Percentiles rank a stretch among this genome's conserved stretches.
These are phyloP conservation scores for Pocillopora grandis DNA, from an alignment of 92 coral and sea anemone species.

Conservation along the genomic window DNA sequence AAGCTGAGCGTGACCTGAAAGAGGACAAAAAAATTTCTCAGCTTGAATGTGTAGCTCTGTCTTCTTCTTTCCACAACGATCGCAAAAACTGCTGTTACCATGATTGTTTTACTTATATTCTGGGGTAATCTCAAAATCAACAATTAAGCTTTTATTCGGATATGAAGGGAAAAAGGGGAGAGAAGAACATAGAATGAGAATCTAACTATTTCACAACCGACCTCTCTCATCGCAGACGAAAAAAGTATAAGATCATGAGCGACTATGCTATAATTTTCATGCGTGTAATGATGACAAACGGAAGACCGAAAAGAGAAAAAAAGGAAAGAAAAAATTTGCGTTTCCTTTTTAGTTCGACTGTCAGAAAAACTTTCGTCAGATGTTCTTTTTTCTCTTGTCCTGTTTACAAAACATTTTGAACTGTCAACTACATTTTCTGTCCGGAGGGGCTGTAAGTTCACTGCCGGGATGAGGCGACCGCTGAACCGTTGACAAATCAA, in stretches of 20 bases:
- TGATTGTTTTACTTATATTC: background rate
- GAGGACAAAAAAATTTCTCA: background rate
- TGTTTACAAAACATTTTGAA: conserved; percentile 27
- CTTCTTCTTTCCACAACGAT: background rate
- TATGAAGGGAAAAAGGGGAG: background rate
- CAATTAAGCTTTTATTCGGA: background rate
- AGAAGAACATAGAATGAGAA: background rate
- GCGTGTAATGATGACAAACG: background rate
- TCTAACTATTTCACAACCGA: background rate
- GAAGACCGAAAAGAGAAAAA: background rate
- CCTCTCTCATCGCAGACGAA: background rate
- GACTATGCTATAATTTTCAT: background rate
- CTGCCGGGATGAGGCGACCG: background rate
- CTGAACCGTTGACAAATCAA: background rate
- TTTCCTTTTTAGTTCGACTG: background rate
- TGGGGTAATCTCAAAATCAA: background rate
- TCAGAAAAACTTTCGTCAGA: conserved; percentile 22
- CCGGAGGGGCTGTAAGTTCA: conserved; percentile 18
- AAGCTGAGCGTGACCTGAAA: background rate
- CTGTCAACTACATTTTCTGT: conserved; percentile 21
- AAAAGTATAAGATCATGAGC: background rate
- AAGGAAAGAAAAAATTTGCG: background rate
- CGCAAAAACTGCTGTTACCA: background rate
- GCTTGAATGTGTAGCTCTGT: background rate
- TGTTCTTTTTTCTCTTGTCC: conserved; percentile 25